A percentile compares a stretch with the other conserved stretches of the same genome.
Conservation (phyloP, 2,797 vertebrate genomes). For the Echiichthys vipera region DNA sequence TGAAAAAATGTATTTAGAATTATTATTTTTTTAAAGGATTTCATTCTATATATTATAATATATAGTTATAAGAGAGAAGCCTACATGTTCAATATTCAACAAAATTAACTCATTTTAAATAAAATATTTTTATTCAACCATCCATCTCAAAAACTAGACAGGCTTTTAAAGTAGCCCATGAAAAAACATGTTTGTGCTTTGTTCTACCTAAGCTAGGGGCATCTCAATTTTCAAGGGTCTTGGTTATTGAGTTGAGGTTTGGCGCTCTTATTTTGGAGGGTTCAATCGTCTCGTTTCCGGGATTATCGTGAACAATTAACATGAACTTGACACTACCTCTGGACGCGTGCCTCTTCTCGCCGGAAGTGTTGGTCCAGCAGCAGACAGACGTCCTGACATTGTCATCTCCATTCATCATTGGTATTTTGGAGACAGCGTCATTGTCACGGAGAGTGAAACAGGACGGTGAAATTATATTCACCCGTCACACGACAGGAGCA, state of each 20-base stretch:
- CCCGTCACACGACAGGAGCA: neutral
- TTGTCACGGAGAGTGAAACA: neutral
- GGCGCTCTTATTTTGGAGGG: constrained; percentile 50
- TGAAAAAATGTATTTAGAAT: no score
- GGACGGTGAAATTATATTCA: neutral
- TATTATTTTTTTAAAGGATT: no score
- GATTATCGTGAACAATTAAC: neutral
- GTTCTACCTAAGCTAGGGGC: no score
- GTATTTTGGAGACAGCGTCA: neutral
- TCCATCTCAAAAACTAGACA: no score
- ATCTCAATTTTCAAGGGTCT: no score
- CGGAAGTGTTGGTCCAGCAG: constrained; percentile 92
- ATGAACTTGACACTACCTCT: constrained; percentile 15
- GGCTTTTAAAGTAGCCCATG: no score
- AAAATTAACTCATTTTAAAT: no score
- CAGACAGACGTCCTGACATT: constrained; percentile 67
- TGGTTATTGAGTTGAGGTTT: neutral
- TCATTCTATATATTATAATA: no score
- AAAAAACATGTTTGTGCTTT: no score
- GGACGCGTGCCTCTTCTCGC: constrained; percentile 88
- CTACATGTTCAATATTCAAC: no score
- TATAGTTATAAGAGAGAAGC: no score
- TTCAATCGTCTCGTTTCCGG: neutral
- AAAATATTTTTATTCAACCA: no score
- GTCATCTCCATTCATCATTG: neutral